Evolutionary conservation across 64 coral and sea anemone genomes (phyloP).

Genomic region (Actinia equina): DNA sequence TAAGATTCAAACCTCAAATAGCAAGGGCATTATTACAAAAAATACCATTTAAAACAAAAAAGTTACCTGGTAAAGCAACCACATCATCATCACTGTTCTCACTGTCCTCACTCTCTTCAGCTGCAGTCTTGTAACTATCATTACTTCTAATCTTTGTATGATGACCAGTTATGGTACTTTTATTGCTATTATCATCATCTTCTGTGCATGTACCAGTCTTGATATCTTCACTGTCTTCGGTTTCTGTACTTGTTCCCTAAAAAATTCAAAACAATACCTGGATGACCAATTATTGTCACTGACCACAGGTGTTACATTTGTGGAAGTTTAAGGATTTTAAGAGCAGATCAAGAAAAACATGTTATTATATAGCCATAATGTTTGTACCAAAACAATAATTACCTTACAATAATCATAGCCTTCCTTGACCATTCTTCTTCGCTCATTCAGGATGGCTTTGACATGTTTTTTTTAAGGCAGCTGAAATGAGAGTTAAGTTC

Average conservation of each 20-base stretch:
- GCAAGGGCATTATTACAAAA: neutral
- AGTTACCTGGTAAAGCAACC: neutral
- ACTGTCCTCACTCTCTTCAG: neutral
- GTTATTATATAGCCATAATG: neutral
- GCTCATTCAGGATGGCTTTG: conserved; percentile 36
- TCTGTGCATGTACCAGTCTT: neutral
- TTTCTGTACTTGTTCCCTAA: neutral
- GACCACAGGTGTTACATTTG: neutral
- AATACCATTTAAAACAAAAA: neutral
- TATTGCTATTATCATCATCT: neutral
- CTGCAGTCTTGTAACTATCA: neutral
- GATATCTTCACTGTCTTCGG: neutral
- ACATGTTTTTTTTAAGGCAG: conserved; percentile 23
- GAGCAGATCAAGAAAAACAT: neutral
- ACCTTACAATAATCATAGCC: conserved; percentile 28
- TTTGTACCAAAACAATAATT: neutral
- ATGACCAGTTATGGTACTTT: neutral
- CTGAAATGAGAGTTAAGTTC: neutral
- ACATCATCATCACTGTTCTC: neutral
- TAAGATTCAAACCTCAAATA: neutral
- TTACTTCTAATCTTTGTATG: neutral
- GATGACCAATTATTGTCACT: neutral
- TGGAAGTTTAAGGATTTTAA: neutral
- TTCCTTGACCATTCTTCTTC: conserved; percentile 50
- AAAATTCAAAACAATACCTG: neutral